Evolutionary conservation across 1,140 invertebrate species (phyloP).

Genomic region (Magallana gigas): DNA sequence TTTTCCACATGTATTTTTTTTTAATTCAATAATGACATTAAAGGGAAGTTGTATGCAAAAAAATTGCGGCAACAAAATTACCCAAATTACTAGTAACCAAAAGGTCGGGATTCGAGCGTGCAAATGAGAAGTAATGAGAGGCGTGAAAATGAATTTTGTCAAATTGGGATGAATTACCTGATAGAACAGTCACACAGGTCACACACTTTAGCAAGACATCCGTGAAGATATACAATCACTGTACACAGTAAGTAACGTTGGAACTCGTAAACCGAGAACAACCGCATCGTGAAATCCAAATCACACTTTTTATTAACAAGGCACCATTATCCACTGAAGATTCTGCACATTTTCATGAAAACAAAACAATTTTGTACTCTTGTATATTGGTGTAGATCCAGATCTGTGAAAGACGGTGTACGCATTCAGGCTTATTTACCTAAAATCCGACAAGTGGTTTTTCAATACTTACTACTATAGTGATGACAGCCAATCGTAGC

Average conservation of each 20-base stretch:
- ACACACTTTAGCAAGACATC: constrained; percentile 25
- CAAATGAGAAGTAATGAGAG: neutral
- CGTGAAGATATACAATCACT: neutral
- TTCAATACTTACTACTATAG: constrained; percentile 13
- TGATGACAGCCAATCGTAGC: constrained; percentile 9
- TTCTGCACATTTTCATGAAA: neutral
- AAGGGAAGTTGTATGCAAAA: too few species aligned
- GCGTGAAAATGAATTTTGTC: neutral
- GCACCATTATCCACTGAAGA: neutral
- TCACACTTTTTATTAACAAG: neutral
- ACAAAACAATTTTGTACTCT: neutral
- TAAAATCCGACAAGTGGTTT: constrained; percentile 27
- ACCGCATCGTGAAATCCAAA: neutral
- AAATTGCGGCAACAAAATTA: too few species aligned
- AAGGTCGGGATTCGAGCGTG: neutral
- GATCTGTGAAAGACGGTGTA: neutral
- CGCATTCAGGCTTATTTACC: neutral
- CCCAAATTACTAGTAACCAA: neutral
- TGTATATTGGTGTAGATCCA: neutral
- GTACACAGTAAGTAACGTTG: neutral
- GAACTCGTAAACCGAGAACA: too few species aligned
- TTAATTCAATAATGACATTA: too few species aligned
- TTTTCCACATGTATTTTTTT: too few species aligned
- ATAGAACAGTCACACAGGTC: constrained; percentile 43
- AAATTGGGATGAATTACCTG: constrained; percentile 34